These are phyloP conservation scores for Anguilla japonica DNA, from an alignment of 2,113 vertebrate species.

Conservation along the genomic window DNA sequence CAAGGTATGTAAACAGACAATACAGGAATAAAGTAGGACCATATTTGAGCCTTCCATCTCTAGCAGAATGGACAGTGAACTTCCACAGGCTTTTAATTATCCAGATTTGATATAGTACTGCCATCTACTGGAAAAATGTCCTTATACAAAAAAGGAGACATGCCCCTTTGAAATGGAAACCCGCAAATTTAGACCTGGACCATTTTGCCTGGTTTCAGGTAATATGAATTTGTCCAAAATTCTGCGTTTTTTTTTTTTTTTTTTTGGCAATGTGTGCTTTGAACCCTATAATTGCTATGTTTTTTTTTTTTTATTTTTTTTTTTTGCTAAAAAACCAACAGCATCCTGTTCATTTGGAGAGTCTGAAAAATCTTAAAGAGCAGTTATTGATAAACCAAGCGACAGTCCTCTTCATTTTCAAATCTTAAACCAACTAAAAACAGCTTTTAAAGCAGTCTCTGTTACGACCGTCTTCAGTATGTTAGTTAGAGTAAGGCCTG, in stretches of 20 bases:
- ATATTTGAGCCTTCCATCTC: no score
- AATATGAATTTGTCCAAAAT: no score
- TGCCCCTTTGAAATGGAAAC: no score
- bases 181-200: no score
- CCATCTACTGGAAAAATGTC: not conserved
- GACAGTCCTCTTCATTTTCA: not conserved
- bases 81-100: not conserved
- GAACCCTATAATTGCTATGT: not conserved
- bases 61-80: no score
- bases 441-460: not conserved
- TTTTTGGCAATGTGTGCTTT: no score
- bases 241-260: no score
- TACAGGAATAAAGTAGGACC: no score
- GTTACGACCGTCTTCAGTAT: not conserved
- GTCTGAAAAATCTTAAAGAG: no score
- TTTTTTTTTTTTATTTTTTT: not conserved
- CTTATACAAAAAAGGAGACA: not conserved
- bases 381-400: not conserved
- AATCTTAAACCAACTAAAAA: conserved; percentile 11
- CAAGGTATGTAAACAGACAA: no score
- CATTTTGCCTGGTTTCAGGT: no score
- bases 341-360: not conserved
- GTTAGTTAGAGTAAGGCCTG: not conserved
- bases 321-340: no score
- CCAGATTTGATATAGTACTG: not conserved